Base-by-base conservation (phyloP, 2,797 vertebrate species). In the Poecilia gillii region DNA sequence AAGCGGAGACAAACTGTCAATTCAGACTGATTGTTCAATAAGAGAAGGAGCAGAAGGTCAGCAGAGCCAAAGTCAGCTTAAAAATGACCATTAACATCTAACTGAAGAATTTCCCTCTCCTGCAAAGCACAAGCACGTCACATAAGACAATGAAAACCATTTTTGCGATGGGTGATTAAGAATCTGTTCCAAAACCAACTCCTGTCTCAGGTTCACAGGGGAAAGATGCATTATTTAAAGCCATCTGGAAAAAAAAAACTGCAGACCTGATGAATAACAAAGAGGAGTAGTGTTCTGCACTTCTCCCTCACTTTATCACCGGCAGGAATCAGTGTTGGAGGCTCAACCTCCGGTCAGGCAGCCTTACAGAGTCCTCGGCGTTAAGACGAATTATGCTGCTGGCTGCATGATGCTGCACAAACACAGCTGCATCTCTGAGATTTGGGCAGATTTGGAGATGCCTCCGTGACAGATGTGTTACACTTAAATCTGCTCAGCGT, bases 171-270 rank as follows among this genome's bases (percentile, higher is more conserved):
- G 59, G 14, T 36, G 49, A 89, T 41, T 79, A 78, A 46, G 55
- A 45, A 74, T 86, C 72, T 57, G 77, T 87, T 86, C 74, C 68
- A 72, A 82, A 90, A 80, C 80, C 79, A 84, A 76, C 80, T 82
- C 74, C 73, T 84, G 81, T 74, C 83, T 85, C 76, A 46, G 43
- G 88, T 77, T 80, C 87, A 84, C 74, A 18, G 28, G 86, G 81
- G 76, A n/a, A 78, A 78, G 84, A 90, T 91, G 84, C 79, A 91
- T 89, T 79, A 92, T 91, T 90, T 88, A 93, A 79, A 90, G 41
- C 80, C 87, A 85, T 83, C 75, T 0, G 64, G 72, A 88, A 77
- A 39, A 36, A 36, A 39, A 41, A 87, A 79, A 83, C 81, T 74
- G 85, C 84, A 88, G 83, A 86, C 81, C 82, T 85, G 79, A 84